These are phyloP conservation scores for Pinctada fucata DNA, from an alignment of 2,888 invertebrate species.

Conservation along the genomic window DNA sequence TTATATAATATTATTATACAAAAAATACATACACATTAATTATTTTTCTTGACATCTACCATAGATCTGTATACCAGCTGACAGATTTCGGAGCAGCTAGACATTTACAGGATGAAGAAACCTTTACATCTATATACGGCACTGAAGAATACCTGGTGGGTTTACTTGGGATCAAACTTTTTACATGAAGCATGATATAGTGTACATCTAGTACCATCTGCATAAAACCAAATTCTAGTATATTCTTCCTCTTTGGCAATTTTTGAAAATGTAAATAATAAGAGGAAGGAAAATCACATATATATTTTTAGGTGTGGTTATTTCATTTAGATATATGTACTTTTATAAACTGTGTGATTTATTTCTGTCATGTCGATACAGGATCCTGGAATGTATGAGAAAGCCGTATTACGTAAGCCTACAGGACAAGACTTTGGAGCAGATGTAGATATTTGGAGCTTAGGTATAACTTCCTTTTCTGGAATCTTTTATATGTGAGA, in stretches of 20 bases:
- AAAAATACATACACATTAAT: too few species aligned
- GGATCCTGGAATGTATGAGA: constrained; percentile 97
- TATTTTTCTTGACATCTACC: too few species aligned
- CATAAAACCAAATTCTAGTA: not conserved
- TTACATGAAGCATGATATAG: not conserved
- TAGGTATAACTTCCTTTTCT: constrained; percentile 81
- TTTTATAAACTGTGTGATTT: too few species aligned
- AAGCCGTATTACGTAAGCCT: constrained; percentile 86
- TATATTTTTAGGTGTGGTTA: not conserved
- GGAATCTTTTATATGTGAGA: not conserved
- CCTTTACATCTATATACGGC: constrained; percentile 95
- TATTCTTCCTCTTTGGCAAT: not conserved
- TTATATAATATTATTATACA: too few species aligned
- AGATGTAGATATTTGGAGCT: constrained; percentile 96
- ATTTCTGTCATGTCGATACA: constrained; percentile 24
- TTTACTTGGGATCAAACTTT: not conserved
- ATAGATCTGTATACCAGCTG: constrained; percentile 87
- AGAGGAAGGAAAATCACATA: not conserved
- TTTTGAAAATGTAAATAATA: not conserved
- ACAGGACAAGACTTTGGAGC: constrained; percentile 93
- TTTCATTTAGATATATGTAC: too few species aligned
- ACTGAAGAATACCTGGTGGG: constrained; percentile 92
- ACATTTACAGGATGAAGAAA: constrained; percentile 95
- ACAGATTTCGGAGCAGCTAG: constrained; percentile 98
- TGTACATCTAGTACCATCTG: too few species aligned